Conservation (phyloP, 2,888 invertebrate genomes). For the Sarcophaga carnaria region DNA sequence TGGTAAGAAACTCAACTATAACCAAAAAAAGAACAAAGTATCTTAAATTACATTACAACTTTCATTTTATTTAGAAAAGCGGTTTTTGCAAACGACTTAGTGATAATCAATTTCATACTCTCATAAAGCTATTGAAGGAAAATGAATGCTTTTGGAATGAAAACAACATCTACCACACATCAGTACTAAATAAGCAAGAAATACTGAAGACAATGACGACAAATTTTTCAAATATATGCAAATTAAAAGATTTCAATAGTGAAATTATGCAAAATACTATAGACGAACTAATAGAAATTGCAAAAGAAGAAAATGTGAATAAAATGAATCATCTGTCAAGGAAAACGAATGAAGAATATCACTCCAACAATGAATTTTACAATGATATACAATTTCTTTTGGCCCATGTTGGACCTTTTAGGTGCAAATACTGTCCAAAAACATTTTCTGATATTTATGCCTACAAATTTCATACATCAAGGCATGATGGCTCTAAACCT, state of each 20-base stretch:
- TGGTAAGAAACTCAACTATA: neutral
- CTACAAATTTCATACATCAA: constrained; percentile 62
- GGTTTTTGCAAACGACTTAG: constrained; percentile 43
- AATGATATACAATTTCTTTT: constrained; percentile 55
- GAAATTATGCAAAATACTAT: constrained; percentile 55
- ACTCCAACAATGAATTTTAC: constrained; percentile 38
- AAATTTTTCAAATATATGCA: constrained; percentile 24
- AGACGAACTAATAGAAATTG: constrained; percentile 58
- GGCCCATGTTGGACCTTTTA: constrained; percentile 62
- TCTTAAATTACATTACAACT: neutral
- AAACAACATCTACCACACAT: constrained; percentile 66
- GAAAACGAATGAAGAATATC: constrained; percentile 18
- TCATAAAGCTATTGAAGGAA: constrained; percentile 53
- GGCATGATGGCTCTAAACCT: constrained; percentile 61
- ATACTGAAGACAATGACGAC: constrained; percentile 32
- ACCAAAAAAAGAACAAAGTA: neutral
- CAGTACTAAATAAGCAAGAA: constrained; percentile 51
- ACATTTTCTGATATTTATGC: constrained; percentile 54
- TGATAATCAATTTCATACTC: constrained; percentile 33
- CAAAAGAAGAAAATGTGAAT: constrained; percentile 46
- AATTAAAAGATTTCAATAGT: constrained; percentile 29
- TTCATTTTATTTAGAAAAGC: constrained; percentile 30
- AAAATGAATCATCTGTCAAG: constrained; percentile 23
- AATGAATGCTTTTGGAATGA: constrained; percentile 67
- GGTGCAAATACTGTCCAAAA: constrained; percentile 51